Evolutionary conservation across 1,140 invertebrate species (phyloP), one percentile per base, ranked within the genome.

Genomic region (Phymorhynchus buccinoides): DNA sequence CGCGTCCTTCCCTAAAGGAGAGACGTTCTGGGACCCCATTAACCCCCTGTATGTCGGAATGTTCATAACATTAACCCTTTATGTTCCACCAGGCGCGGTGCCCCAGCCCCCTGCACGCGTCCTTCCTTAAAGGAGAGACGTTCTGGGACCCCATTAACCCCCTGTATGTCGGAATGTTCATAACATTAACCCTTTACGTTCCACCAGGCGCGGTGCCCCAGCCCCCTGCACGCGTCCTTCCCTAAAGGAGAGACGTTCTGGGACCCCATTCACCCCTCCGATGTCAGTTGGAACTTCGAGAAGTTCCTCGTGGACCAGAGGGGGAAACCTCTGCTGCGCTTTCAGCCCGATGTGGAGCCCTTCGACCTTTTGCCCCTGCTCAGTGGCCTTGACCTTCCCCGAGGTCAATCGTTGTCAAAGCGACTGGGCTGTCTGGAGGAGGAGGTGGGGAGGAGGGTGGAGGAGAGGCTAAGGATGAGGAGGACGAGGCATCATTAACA

Each of bases 261-360:
- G 83, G 37, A 90, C 86, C 88, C 92, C 86, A 86, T 91, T 86
- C 88, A 91, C 77, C 90, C 88, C 7, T 92, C 89, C 42, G 95
- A 95, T 88, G 90, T 95, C 66, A 91, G 93, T 37, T 95, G 95
- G 95, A 95, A 95, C 88, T 95, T 94, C 86, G 95, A 95, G 87
- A 95, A 95, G 86, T 94, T 95, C 88, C 87, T 95, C 16, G 91
- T 95, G 6, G 91, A 93, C 86, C 88, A 86, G 41, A 80, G 88
- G 37, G 95, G 95, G 0, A 62, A 80, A 3, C 89, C 89, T 9
- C 62, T 90, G 30, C 84, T 88, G 41, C 84, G 90, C 35, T 86
- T 89, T 56, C 16, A 44, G 37, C 87, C 90, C 3, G 62, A 68
- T 30, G 90, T 90, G 1, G 87, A 87, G 44, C 90, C 90, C 52